Base-by-base conservation (phyloP, 2,113 vertebrate genomes). In the Leptocoma aspasia region DNA sequence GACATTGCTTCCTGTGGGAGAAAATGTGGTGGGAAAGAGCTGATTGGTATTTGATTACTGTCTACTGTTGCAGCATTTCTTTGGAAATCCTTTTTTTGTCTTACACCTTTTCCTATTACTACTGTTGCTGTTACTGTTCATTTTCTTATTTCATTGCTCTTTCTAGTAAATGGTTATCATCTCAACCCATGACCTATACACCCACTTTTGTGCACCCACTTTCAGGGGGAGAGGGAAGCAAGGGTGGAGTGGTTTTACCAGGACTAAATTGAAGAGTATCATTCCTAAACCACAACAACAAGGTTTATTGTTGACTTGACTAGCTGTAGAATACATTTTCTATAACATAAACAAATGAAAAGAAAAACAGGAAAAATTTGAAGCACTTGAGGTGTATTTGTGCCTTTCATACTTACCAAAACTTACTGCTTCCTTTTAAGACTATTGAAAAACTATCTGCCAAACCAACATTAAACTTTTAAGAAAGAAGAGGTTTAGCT, bases 1-100 rank as follows among this genome's bases (percentile, higher is more conserved):
- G 13, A 17, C 0, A 0, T 61, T 68, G 24, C 11, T 76, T 68
- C 21, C 39, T 22, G 14, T 47, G 30, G 13, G n/a, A 68, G 21
- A 47, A 47, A 61, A 19, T 39, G 11, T 27, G 11, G 5, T 35
- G 22, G 22, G 26, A 8, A 76, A 68, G 17, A 76, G 41, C 14
- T n/a, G 8, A 10, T 23, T n/a, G 30, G 41, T 47, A 9, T 47
- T 61, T 41, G 61, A 41, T 68, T 47, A 15, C 13, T 41, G 24
- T 54, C 6, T 41, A 8, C 33, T 76, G 15, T 47, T 37, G 10
- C 3, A 18, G 41, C 10, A 7, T 89, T 61, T 76, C 70, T 47
- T 28, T 35, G 17, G 39, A 61, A 60, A 41, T 53, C 10, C 7
- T 54, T 70, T 41, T 16, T 28, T 60, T 47, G 24, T 60, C 39